phyloP scores from a whole-genome alignment of 2,888 invertebrate genomes.

The Caenorhabditis wallacei region DNA sequence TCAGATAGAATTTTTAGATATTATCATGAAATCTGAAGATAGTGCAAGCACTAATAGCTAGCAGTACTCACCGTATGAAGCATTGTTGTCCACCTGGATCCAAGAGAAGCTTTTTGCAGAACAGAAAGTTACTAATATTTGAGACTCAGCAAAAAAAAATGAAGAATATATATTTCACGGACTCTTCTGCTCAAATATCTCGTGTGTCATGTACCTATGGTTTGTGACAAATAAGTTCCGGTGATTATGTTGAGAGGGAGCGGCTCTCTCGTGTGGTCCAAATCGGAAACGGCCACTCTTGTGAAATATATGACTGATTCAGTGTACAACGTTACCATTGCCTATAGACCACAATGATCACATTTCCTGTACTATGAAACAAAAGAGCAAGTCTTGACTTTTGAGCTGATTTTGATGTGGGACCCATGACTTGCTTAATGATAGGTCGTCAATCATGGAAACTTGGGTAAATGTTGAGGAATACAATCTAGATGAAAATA shows the following conservation, averaged over 20 bases:
- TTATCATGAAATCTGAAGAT: too few relatives aligned
- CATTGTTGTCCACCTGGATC: background rate
- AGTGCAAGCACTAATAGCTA: background rate
- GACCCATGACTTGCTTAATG: conserved; percentile 17
- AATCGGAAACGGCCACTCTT: conserved; percentile 54
- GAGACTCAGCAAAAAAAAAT: conserved; percentile 9
- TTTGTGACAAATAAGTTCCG: conserved; percentile 70
- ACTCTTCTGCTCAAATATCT: conserved; percentile 14
- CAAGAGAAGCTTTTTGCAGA: background rate
- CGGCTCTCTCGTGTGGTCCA: conserved; percentile 52
- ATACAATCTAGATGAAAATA: background rate
- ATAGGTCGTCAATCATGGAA: conserved; percentile 27
- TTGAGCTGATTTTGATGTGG: conserved; percentile 20
- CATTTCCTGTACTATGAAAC: conserved; percentile 53
- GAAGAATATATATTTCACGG: conserved; percentile 16
- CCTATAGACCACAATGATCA: conserved; percentile 48
- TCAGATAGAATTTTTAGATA: too few relatives aligned
- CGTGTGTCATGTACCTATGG: conserved; percentile 62
- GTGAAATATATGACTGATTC: conserved; percentile 63
- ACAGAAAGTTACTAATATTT: conserved; percentile 25
- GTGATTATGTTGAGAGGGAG: conserved; percentile 58
- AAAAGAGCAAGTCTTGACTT: conserved; percentile 24
- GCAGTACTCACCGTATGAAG: conserved; percentile 44
- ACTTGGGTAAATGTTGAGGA: conserved; percentile 1
- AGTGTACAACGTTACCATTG: conserved; percentile 29